phyloP scores from a whole-genome alignment of 2,888 invertebrate species.

The Harpalus rubripes region DNA sequence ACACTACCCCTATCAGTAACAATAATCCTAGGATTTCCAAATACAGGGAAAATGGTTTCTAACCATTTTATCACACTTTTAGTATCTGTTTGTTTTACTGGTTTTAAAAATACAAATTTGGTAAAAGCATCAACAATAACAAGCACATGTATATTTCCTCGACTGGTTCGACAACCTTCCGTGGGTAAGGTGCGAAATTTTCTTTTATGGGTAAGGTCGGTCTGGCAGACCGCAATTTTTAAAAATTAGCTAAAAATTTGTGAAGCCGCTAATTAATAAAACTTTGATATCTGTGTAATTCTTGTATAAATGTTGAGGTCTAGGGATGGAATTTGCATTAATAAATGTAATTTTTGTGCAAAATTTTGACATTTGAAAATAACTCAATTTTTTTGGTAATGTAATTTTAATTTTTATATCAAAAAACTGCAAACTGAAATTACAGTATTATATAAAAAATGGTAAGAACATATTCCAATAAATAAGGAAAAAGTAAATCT shows the following conservation, averaged over 20 bases:
- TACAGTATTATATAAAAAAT: neutral
- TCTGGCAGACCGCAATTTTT: conserved; percentile 1
- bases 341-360: conserved; percentile 1
- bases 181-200: conserved; percentile 18
- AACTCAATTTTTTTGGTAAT: conserved; percentile 1
- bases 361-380: neutral
- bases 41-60: too few relatives aligned
- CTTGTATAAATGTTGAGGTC: conserved; percentile 21
- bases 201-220: conserved; percentile 1
- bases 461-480: neutral
- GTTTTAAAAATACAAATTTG: conserved; percentile 3
- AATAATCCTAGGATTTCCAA: too few relatives aligned
- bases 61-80: too few relatives aligned
- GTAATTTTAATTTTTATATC: neutral
- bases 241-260: neutral
- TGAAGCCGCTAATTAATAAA: neutral
- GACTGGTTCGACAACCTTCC: neutral
- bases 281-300: conserved; percentile 10
- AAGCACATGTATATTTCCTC: conserved; percentile 4
- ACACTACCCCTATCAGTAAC: too few relatives aligned
- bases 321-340: conserved; percentile 5
- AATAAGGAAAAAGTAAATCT: conserved; percentile 1
- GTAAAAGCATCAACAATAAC: conserved; percentile 3
- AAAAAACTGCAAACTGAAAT: neutral
- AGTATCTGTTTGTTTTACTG: too few relatives aligned